These are phyloP conservation scores for Drosophila pachea DNA, from an alignment of 1,140 invertebrate genomes.

Conservation along the genomic window DNA sequence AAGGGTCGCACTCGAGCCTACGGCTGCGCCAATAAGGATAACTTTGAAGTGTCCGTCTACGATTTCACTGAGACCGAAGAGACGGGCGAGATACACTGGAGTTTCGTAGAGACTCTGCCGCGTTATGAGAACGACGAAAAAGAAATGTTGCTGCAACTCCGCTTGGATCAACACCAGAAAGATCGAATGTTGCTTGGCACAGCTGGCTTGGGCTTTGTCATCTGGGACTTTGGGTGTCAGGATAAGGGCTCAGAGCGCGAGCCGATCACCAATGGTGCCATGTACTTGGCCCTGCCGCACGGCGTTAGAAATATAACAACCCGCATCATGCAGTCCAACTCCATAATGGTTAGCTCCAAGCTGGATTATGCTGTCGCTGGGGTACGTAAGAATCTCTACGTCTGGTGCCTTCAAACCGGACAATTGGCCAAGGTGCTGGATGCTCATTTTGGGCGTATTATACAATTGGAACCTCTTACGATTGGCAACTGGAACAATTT, in stretches of 20 bases:
- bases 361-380: slow-evolving; percentile 96
- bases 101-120: slow-evolving; percentile 81
- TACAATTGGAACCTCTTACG: slow-evolving; percentile 91
- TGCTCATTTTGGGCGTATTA: slow-evolving; percentile 97
- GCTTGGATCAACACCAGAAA: slow-evolving; percentile 84
- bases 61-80: slow-evolving; percentile 69
- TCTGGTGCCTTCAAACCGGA: slow-evolving; percentile 90
- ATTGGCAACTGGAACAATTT: slow-evolving; percentile 95
- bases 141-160: slow-evolving; percentile 89
- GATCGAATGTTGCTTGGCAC: slow-evolving; percentile 90
- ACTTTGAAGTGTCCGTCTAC: slow-evolving; percentile 80
- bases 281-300: slow-evolving; percentile 89
- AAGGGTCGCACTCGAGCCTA: slow-evolving; percentile 82
- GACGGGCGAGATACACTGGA: slow-evolving; percentile 82
- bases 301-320: slow-evolving; percentile 96
- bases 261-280: slow-evolving; percentile 80
- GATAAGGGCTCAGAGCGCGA: slow-evolving; percentile 39
- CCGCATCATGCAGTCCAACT: slow-evolving; percentile 92
- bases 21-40: slow-evolving; percentile 82
- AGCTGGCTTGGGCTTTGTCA: slow-evolving; percentile 89
- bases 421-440: slow-evolving; percentile 95
- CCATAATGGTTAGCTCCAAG: slow-evolving; percentile 92
- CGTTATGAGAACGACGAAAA: slow-evolving; percentile 84
- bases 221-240: slow-evolving; percentile 83
- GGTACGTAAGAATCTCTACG: slow-evolving; percentile 96